These are phyloP conservation scores for Brenthis ino DNA, from an alignment of 2,888 invertebrate species.

Conservation along the genomic window DNA sequence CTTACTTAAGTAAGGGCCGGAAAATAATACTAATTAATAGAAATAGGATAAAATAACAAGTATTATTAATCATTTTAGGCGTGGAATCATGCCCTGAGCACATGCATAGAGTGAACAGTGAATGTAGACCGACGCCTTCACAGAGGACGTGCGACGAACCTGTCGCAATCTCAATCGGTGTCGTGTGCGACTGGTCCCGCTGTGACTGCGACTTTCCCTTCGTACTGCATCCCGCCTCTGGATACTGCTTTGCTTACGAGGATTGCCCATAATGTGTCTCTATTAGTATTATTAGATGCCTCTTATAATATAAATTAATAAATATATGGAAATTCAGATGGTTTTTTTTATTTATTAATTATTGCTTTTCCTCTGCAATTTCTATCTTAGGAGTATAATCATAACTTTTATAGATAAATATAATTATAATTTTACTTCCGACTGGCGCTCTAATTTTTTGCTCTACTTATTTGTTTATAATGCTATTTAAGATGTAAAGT, in stretches of 20 bases:
- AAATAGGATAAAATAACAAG: no score
- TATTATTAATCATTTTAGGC: constrained; percentile 50
- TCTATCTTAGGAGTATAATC: no score
- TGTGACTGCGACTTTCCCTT: constrained; percentile 76
- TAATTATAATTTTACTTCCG: no score
- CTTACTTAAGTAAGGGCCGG: no score
- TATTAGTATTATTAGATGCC: background rate
- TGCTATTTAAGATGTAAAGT: no score
- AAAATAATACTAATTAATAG: background rate
- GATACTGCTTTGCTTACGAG: constrained; percentile 70
- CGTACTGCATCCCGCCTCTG: constrained; percentile 65
- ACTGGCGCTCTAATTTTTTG: no score
- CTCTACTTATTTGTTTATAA: no score
- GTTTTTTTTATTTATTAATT: no score
- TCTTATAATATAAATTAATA: background rate
- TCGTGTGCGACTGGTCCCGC: constrained; percentile 70
- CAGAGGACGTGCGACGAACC: constrained; percentile 74
- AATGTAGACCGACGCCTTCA: constrained; percentile 68
- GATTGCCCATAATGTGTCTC: constrained; percentile 59
- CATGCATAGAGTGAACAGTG: constrained; percentile 71
- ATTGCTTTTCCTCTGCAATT: no score
- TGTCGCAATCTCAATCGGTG: constrained; percentile 64
- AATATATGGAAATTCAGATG: no score
- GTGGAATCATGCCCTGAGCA: constrained; percentile 63
- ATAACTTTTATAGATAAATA: no score